Conservation (phyloP, 2,888 invertebrate genomes). For the Parelbella ahira region DNA sequence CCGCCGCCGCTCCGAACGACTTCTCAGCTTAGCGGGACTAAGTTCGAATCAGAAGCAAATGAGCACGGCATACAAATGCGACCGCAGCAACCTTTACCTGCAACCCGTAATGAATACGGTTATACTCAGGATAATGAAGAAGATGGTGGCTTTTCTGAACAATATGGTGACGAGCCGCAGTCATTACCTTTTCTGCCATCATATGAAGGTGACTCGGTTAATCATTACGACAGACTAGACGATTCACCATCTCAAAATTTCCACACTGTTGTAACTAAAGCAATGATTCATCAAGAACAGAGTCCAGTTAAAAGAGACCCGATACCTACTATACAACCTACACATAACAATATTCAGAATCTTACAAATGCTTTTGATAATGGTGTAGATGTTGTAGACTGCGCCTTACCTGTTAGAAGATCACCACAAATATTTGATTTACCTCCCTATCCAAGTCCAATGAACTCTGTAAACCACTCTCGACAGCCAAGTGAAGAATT, state of each 20-base stretch:
- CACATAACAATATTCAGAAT: conserved; percentile 61
- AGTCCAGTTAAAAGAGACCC: conserved; percentile 82
- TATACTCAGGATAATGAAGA: conserved; percentile 59
- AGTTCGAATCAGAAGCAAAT: conserved; percentile 80
- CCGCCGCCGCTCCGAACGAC: conserved; percentile 93
- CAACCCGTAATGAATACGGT: conserved; percentile 39
- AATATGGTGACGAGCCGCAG: conserved; percentile 80
- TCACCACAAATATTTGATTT: conserved; percentile 79
- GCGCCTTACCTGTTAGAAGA: conserved; percentile 62
- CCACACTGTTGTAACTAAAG: conserved; percentile 89
- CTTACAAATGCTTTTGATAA: conserved; percentile 64
- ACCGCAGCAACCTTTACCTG: conserved; percentile 64
- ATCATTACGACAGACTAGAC: conserved; percentile 58
- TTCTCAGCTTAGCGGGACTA: conserved; percentile 88
- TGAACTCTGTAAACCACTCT: conserved; percentile 88
- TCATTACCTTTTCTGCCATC: conserved; percentile 82
- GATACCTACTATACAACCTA: conserved; percentile 45
- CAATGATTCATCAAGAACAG: conserved; percentile 92
- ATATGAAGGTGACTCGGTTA: conserved; percentile 68
- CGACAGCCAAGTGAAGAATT: conserved; percentile 94
- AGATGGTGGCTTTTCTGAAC: conserved; percentile 74
- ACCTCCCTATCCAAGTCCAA: conserved; percentile 91
- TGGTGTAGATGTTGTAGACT: conserved; percentile 84
- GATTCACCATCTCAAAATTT: conserved; percentile 73
- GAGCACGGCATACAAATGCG: conserved; percentile 65